phyloP scores from a whole-genome alignment of 1,140 invertebrate species.

The Dinothrombium tinctorium region DNA sequence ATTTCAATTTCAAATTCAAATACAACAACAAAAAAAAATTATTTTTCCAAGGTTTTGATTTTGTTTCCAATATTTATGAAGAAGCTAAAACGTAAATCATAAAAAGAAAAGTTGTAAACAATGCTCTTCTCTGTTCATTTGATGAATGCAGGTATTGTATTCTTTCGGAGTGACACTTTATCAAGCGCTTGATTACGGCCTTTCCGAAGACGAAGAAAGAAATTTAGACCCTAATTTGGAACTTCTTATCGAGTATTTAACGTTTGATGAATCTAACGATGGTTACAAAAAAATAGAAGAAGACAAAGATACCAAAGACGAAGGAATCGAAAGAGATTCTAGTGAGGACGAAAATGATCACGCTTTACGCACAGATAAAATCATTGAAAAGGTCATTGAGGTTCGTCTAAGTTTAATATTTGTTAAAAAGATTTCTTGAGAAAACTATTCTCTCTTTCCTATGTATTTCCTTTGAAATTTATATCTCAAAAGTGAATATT shows the following conservation, averaged over 20 bases:
- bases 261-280: constrained; percentile 3
- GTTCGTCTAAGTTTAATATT: too few species aligned
- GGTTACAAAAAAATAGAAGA: constrained; percentile 3
- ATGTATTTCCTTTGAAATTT: too few species aligned
- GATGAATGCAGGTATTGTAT: constrained; percentile 39
- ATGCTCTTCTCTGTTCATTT: neutral
- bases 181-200: constrained; percentile 60
- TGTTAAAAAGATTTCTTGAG: too few species aligned
- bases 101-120: too few species aligned
- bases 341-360: constrained; percentile 34
- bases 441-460: too few species aligned
- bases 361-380: constrained; percentile 15
- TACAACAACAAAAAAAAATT: too few species aligned
- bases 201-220: constrained; percentile 55
- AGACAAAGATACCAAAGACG: constrained; percentile 28
- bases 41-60: too few species aligned
- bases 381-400: constrained; percentile 19
- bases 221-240: constrained; percentile 59
- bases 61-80: too few species aligned
- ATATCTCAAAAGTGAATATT: too few species aligned
- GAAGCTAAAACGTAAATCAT: too few species aligned
- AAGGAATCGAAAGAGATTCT: constrained; percentile 67
- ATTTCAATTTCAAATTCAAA: too few species aligned
- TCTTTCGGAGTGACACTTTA: constrained; percentile 58
- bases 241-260: constrained; percentile 35